A percentile compares a stretch with the other conserved stretches of the same genome.
These are phyloP conservation scores for Athrips mouffetella DNA, from an alignment of 2,888 invertebrate species.

Conservation along the genomic window DNA sequence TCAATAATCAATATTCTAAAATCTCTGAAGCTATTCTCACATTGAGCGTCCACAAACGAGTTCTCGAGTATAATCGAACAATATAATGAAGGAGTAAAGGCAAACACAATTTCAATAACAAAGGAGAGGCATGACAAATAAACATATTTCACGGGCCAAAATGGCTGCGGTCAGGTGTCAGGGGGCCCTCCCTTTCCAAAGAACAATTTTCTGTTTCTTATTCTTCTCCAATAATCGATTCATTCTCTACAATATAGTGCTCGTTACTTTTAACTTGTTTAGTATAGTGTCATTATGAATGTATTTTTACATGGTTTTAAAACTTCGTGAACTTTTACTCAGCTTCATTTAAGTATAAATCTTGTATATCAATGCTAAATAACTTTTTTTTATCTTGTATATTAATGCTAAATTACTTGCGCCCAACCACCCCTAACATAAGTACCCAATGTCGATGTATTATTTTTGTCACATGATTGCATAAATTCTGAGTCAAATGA, in stretches of 20 bases:
- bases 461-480: no score
- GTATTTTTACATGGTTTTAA: no score
- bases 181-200: constrained; percentile 44
- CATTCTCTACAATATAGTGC: constrained; percentile 39
- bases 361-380: no score
- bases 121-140: constrained; percentile 75
- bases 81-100: constrained; percentile 77
- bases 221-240: constrained; percentile 69
- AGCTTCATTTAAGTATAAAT: no score
- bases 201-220: constrained; percentile 44
- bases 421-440: no score
- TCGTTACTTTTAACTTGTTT: background rate
- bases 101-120: constrained; percentile 79
- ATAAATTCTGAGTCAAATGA: no score
- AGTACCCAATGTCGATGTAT: no score
- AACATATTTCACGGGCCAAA: constrained; percentile 78
- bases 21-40: constrained; percentile 69
- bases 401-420: no score
- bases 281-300: background rate
- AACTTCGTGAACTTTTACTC: no score
- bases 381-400: no score
- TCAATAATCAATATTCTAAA: constrained; percentile 78
- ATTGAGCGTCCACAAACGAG: constrained; percentile 70
- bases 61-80: constrained; percentile 74
- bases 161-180: constrained; percentile 78